phyloP scores from a whole-genome alignment of 2,113 vertebrate genomes.

The Varanus salvator region DNA sequence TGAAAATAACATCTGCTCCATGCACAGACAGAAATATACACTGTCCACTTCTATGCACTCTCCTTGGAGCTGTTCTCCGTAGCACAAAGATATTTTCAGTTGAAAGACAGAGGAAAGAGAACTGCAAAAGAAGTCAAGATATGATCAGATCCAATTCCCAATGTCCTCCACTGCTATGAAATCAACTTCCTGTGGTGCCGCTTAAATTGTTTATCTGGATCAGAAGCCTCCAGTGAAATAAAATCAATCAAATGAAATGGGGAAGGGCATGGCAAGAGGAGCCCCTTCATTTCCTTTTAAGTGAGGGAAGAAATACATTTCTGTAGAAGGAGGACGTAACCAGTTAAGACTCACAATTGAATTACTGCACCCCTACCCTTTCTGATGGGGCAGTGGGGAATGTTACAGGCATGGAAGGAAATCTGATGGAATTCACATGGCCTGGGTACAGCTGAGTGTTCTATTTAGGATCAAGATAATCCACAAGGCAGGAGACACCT shows the following conservation, averaged over 20 bases:
- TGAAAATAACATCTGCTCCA: not conserved
- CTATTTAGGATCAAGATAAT: not conserved
- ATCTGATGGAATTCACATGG: not conserved
- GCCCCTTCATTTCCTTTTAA: not conserved
- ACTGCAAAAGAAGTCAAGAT: not conserved
- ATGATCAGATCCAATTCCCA: not conserved
- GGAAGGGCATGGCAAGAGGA: not conserved
- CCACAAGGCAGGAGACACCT: too few relatives aligned
- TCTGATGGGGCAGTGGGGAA: not conserved
- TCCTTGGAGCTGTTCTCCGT: constrained; percentile 16
- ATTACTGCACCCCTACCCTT: not conserved
- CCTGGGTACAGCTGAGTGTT: not conserved
- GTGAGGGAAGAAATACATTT: not conserved
- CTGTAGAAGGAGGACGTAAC: not conserved
- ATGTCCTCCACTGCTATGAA: not conserved
- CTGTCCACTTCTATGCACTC: not conserved
- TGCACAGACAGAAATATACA: not conserved
- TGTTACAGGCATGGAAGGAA: not conserved
- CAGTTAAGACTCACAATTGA: not conserved
- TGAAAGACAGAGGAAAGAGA: constrained; percentile 25
- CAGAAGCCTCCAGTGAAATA: constrained; percentile 14
- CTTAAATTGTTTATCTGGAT: not conserved
- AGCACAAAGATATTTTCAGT: not conserved
- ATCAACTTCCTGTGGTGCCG: not conserved
- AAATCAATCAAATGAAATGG: constrained; percentile 7